These are phyloP conservation scores for Melanitta fusca DNA, from an alignment of 2,797 vertebrate genomes.

Conservation along the genomic window DNA sequence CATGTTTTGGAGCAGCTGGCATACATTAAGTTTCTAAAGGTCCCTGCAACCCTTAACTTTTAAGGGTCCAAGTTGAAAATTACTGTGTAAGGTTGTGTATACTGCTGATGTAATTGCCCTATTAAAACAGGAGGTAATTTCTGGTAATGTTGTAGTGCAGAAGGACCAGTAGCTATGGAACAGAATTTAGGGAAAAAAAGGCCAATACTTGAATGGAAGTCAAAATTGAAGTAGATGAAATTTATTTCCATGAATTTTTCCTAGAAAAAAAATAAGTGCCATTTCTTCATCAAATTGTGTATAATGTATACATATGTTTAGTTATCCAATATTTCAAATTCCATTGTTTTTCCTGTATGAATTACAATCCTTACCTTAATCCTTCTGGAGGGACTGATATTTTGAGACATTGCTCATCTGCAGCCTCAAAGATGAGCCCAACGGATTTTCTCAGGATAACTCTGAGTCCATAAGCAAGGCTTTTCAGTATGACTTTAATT, in stretches of 20 bases:
- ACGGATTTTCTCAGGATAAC: not conserved
- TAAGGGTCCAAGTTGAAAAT: not conserved
- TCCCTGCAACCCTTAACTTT: not conserved
- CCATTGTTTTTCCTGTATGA: not conserved
- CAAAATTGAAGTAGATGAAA: not conserved
- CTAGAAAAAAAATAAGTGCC: conserved; percentile 50
- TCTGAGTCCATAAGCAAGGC: not conserved
- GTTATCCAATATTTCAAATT: not conserved
- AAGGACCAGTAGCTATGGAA: not conserved
- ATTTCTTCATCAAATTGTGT: not conserved
- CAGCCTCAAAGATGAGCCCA: not conserved
- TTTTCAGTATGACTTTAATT: not conserved
- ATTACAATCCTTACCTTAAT: not conserved
- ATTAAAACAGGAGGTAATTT: not conserved
- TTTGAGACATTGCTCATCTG: not conserved
- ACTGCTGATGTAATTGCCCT: not conserved
- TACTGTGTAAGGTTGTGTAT: not conserved
- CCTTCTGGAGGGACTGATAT: not conserved
- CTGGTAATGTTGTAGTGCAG: not conserved
- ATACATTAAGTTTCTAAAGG: not conserved
- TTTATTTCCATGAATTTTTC: not conserved
- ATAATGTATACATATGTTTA: not conserved
- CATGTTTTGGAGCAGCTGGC: not conserved
- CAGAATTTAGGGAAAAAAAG: not conserved
- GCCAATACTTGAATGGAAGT: not conserved